Evolutionary conservation across 2,888 invertebrate species (phyloP).

Genomic region (Rhorus exstirpatorius): DNA sequence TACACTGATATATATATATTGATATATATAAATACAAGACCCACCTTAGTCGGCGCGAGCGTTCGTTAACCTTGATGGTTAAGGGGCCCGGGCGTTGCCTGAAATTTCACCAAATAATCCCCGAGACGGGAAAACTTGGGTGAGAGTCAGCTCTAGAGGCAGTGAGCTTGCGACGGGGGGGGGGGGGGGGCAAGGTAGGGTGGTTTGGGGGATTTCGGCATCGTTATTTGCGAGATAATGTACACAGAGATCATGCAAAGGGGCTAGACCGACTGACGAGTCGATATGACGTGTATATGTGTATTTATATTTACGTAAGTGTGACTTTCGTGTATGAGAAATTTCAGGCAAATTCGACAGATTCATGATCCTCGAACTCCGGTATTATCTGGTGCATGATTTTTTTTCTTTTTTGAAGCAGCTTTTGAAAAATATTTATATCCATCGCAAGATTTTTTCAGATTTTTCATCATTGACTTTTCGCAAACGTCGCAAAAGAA

Average conservation of each 20-base stretch:
- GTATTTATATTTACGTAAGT: slow-evolving; percentile 3
- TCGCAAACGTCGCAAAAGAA: no score
- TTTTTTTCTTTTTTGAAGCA: no score
- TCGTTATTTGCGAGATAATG: slow-evolving; percentile 64
- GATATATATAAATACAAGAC: slow-evolving; percentile 41
- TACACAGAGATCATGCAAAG: slow-evolving; percentile 12
- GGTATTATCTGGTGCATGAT: no score
- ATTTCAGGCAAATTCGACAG: not conserved
- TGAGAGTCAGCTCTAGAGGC: slow-evolving; percentile 37
- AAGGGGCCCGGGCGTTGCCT: slow-evolving; percentile 47
- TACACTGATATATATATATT: slow-evolving; percentile 1
- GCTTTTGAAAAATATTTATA: no score
- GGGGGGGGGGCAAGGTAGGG: not conserved
- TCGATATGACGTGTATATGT: not conserved
- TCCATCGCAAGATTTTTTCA: no score
- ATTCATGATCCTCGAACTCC: not conserved
- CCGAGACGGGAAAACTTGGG: slow-evolving; percentile 54
- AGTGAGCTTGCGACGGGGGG: slow-evolving; percentile 30
- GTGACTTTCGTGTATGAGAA: not conserved
- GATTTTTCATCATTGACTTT: no score
- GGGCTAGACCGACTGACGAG: slow-evolving; percentile 23
- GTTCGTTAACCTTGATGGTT: slow-evolving; percentile 63
- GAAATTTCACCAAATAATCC: slow-evolving; percentile 66
- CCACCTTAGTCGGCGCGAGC: slow-evolving; percentile 56
- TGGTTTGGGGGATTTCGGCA: slow-evolving; percentile 43